Evolutionary conservation across 2,888 invertebrate species (phyloP), one percentile per base, ranked within the genome.

Genomic region (Emesis castigata): DNA sequence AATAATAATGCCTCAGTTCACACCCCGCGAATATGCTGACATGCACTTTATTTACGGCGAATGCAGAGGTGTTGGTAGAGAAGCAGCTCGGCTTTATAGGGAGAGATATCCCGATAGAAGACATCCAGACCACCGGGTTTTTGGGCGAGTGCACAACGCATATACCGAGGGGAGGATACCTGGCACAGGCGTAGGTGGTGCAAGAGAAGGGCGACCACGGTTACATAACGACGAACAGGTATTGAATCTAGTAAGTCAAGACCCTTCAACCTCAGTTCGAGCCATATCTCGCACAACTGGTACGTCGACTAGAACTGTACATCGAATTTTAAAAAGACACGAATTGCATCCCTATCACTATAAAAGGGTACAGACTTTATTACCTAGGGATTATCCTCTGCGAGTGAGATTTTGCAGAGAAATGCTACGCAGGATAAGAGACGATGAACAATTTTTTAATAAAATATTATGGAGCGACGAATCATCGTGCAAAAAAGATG

Each of bases 391-490:
- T 6, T 39, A 39, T 6, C 4, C 48, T 48, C 6, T 48, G 48
- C 3, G 14, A 48, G 48, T 48, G 48, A n/a, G 4, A 22, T 78
- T 81, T 66, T 78, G 73, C 20, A 56, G 56, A 80, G 75, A 61
- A 69, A 79, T 80, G 78, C 61, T 82, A 56, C 34, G 48, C 39
- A 65, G 66, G 69, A 16, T 20, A 48, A 4, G 61, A 48, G 65
- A 76, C 26, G 72, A 81, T 48, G 77, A 80, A 20, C 29, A 72
- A 58, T 84, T 75, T 75, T 84, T 84, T 34, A 64, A 82, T 39
- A 78, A 80, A 79, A 79, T 85, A 16, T 62, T 81, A 26, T 85
- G 81, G 79, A 78, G 81, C 8, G 83, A 85, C 39, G 83, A 84
- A 26, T 84, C 81, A n/a, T 70, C 73, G 44, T 84, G 80, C 48